Evolutionary conservation across 2,888 invertebrate genomes (phyloP).

Genomic region (Osmoderma eremita): DNA sequence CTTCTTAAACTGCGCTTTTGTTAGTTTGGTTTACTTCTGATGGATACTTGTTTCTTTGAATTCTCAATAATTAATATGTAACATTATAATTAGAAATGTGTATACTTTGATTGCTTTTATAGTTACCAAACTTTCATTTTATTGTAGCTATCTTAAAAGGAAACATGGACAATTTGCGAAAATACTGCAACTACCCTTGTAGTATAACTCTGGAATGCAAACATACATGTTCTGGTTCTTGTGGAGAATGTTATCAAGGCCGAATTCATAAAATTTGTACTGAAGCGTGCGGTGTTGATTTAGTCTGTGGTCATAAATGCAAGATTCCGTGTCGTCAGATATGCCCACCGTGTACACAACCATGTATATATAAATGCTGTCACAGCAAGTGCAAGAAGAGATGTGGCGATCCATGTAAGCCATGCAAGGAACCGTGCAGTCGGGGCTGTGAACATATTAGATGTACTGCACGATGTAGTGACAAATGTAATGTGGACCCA

Average conservation of each 20-base stretch:
- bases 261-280: conserved; percentile 70
- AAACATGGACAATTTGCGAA: conserved; percentile 28
- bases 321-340: conserved; percentile 67
- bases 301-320: conserved; percentile 74
- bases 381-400: conserved; percentile 66
- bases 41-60: no score
- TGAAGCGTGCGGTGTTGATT: conserved; percentile 66
- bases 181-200: conserved; percentile 65
- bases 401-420: conserved; percentile 63
- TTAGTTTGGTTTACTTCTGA: no score
- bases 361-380: conserved; percentile 57
- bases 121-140: background rate
- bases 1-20: no score
- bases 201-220: conserved; percentile 62
- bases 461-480: conserved; percentile 65
- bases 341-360: conserved; percentile 57
- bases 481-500: conserved; percentile 63
- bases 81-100: no score
- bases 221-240: conserved; percentile 68
- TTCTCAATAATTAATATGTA: no score
- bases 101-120: background rate
- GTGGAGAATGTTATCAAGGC: conserved; percentile 69
- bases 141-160: conserved; percentile 15
- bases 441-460: conserved; percentile 64
- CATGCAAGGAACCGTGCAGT: conserved; percentile 57